These are phyloP conservation scores for Zaprionus gabonicus DNA, from an alignment of 1,140 invertebrate species.

Conservation along the genomic window DNA sequence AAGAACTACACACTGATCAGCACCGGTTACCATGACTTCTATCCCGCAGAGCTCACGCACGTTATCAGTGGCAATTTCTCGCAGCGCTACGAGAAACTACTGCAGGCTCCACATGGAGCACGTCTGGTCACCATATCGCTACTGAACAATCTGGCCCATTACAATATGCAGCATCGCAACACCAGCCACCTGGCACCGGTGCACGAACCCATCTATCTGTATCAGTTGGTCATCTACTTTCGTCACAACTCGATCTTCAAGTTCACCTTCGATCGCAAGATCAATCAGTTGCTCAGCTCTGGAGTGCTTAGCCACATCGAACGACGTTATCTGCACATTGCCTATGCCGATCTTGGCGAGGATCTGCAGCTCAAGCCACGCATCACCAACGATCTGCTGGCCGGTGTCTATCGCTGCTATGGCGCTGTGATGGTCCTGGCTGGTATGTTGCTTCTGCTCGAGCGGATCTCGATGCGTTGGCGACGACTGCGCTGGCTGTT, in stretches of 20 bases:
- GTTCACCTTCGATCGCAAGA: constrained; percentile 61
- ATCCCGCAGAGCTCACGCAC: constrained; percentile 38
- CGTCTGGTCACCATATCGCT: constrained; percentile 56
- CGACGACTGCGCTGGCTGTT: constrained; percentile 15
- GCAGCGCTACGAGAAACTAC: constrained; percentile 29
- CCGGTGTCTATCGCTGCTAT: constrained; percentile 33
- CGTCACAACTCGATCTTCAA: constrained; percentile 42
- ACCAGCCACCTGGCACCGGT: constrained; percentile 33
- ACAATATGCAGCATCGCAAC: constrained; percentile 40
- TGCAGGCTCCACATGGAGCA: background rate
- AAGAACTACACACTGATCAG: constrained; percentile 64
- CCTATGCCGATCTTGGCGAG: constrained; percentile 2
- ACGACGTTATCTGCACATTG: constrained; percentile 28
- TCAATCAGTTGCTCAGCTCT: constrained; percentile 55
- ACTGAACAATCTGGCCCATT: constrained; percentile 59
- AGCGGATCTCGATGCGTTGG: constrained; percentile 30
- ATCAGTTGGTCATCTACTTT: constrained; percentile 67
- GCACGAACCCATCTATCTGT: constrained; percentile 61
- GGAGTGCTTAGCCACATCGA: constrained; percentile 57
- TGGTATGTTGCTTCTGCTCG: constrained; percentile 30
- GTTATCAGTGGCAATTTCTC: constrained; percentile 29
- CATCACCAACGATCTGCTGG: constrained; percentile 50
- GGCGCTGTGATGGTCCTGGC: constrained; percentile 6
- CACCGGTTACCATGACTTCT: constrained; percentile 59
- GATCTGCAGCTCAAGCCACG: background rate